Conservation (phyloP, 2,797 vertebrate genomes). For the Choloepus didactylus region DNA sequence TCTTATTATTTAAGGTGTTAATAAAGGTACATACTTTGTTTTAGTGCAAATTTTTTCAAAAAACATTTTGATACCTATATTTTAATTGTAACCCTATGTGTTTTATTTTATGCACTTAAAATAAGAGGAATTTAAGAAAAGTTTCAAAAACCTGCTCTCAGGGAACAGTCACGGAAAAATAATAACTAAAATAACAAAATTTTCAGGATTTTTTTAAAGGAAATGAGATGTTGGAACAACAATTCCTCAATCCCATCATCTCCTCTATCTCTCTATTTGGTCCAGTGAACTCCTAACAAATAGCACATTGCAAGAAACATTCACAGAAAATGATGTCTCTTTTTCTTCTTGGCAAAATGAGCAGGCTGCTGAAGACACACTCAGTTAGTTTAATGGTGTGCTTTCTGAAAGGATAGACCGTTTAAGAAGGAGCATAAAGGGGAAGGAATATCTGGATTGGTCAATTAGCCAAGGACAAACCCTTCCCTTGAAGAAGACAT, state of each 20-base stretch:
- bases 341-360: background rate
- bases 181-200: background rate
- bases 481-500: background rate
- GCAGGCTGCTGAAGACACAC: background rate
- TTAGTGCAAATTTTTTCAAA: constrained; percentile 12
- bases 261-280: background rate
- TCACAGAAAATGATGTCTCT: background rate
- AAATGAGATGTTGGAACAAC: background rate
- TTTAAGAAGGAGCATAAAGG: background rate
- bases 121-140: background rate
- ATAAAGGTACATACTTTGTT: background rate
- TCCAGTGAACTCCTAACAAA: background rate
- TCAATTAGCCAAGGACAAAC: background rate
- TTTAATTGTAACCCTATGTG: background rate
- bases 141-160: background rate
- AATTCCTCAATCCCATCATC: background rate
- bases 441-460: background rate
- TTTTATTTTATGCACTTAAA: constrained; percentile 34
- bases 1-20: constrained; percentile 21
- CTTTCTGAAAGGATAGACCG: background rate
- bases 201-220: background rate
- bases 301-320: background rate
- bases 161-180: background rate
- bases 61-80: background rate
- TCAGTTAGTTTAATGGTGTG: background rate